Evolutionary conservation across 2,113 vertebrate genomes (phyloP), one percentile per base, ranked within the genome.

Genomic region (Chlamydotis undulata): DNA sequence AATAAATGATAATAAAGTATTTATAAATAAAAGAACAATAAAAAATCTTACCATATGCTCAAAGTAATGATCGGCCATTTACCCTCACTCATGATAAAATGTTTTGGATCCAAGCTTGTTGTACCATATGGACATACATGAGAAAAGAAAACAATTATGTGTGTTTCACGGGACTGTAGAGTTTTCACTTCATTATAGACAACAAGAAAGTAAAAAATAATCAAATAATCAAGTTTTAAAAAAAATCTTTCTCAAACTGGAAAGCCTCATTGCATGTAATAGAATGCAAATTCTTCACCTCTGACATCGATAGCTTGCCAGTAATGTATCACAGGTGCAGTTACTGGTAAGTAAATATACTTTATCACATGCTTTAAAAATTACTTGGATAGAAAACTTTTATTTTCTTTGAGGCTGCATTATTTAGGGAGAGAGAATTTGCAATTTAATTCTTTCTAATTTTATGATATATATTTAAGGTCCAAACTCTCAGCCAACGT

Each of bases 21-120:
- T 97, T 94, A 90, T 94, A 93, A 90, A 94, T 60, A 96, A 64
- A 92, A 96, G 59, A 91, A 93, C 45, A 90, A 96, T 94, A 85
- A 84, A 91, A 95, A 96, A 75, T 63, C 33, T 53, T 93, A 73
- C 87, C 89, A 92, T 89, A 91, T 87, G 82, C 65, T 96, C 79
- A 67, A 90, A 95, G 78, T 73, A 94, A 83, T 75, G 79, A 96
- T 96, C 53, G 90, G 71, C 37, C 69, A 57, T 82, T 97, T 96
- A 82, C 63, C 59, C 70, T 89, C 26, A 75, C 49, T 94, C 81
- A 65, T 52, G 77, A 92, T 83, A 85, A 77, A 96, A 73, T 60
- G 37, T 75, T 97, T 90, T 90, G 80, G 73, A 90, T 93, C 35
- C 14, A 75, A 68, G 17, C 53, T 94, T 90, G 25, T 84, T 3